These are phyloP conservation scores for Amblyraja radiata DNA, from an alignment of 2,797 vertebrate species.

Conservation along the genomic window DNA sequence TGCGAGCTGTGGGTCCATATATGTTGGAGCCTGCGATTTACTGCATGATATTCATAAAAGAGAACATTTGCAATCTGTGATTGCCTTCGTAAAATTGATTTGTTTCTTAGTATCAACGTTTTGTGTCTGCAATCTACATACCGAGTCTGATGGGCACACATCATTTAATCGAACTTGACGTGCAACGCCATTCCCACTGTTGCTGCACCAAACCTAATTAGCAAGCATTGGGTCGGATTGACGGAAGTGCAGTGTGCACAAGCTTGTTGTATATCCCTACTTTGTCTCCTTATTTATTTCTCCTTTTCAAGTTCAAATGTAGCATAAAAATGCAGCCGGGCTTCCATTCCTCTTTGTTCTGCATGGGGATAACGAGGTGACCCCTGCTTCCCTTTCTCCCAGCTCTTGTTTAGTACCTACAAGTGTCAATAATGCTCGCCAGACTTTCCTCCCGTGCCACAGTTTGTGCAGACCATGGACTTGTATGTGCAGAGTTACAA, in stretches of 20 bases:
- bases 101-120: conserved; percentile 4
- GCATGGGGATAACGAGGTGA: neutral
- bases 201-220: conserved; percentile 60
- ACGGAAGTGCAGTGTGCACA: conserved; percentile 84
- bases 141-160: neutral
- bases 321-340: neutral
- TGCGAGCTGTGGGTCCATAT: neutral
- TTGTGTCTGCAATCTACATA: neutral
- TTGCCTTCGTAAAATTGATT: conserved; percentile 75
- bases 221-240: conserved; percentile 65
- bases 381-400: neutral
- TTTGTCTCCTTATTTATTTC: conserved; percentile 61
- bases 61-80: conserved; percentile 95
- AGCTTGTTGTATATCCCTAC: conserved; percentile 69
- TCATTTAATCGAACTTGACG: neutral
- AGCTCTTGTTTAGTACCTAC: neutral
- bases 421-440: neutral
- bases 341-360: neutral
- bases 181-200: conserved; percentile 38
- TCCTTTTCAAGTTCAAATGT: neutral
- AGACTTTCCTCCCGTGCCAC: conserved; percentile 15
- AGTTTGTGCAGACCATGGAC: neutral
- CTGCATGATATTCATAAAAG: conserved; percentile 54
- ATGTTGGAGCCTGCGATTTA: conserved; percentile 28
- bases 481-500: neutral